Evolutionary conservation across 1,140 invertebrate species (phyloP), one percentile per base, ranked within the genome.

Genomic region (Orchesella cincta): DNA sequence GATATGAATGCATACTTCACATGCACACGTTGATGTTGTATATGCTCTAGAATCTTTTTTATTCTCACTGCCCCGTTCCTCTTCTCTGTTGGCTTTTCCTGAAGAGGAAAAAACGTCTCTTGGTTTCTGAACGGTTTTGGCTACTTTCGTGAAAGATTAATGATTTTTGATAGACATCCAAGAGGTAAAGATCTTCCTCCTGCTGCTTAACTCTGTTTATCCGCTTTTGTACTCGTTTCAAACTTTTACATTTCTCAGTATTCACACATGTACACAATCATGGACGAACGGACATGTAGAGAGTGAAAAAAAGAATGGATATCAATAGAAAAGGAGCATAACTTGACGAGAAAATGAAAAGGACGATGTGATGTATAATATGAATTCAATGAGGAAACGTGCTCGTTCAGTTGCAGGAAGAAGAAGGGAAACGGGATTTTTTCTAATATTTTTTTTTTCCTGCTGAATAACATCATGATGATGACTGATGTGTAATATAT

Each of bases 401-500:
- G 33, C 62, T 31, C 31, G 29, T n/a, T 8, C 62, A 31, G 12
- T 31, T 67, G 31, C 62, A 67, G 26, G 52, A 57, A 14, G 62
- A 5, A 31, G 62, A n/a, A n/a, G 31, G 26, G 5, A 33, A 67
- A 67, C 62, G 62, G 62, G 31, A 31, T 8, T 33, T 67, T 67
- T 67, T n/a, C n/a, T n/a, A n/a, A n/a, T n/a, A 3, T n/a, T 29
- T 29, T 67, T 67, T 57, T 23, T 67, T 67, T 12, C 33, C 8
- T 67, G 26, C n/a, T 67, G 28, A 67, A 67, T 67, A 67, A 67
- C 31, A 67, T 67, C 62, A 67, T 33, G 62, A 67, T 67, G 62
- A 67, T 67, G 62, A 67, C 62, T 67, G 62, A 67, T 67, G 62
- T 67, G 62, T 31, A 67, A 67, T 67, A 67, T 67, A 67, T 67